Conservation (phyloP, 2,113 vertebrate genomes). For the Campylomormyrus tamandua region DNA sequence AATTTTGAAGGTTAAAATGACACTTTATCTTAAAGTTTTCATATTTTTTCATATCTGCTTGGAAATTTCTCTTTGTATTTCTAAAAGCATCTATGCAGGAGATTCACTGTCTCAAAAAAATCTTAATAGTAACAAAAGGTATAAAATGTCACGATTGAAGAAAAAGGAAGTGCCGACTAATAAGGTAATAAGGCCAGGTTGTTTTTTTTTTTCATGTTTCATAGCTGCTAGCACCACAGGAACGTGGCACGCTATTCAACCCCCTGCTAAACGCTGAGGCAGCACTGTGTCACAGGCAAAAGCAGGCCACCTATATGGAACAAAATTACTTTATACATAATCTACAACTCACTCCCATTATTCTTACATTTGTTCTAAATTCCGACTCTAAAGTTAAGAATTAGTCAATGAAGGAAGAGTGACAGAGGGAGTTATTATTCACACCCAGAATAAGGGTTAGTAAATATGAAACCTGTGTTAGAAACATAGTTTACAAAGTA, state of each 20-base stretch:
- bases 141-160: slow-evolving; percentile 34
- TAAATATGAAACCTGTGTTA: not conserved
- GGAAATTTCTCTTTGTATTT: slow-evolving; percentile 43
- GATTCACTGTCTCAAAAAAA: slow-evolving; percentile 24
- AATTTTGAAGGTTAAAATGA: slow-evolving; percentile 46
- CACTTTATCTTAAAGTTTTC: slow-evolving; percentile 48
- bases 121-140: slow-evolving; percentile 27
- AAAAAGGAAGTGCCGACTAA: not conserved
- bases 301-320: not conserved
- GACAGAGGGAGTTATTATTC: not conserved
- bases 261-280: not conserved
- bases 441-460: not conserved
- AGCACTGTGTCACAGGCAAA: not conserved
- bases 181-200: not conserved
- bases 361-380: not conserved
- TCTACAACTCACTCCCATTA: not conserved
- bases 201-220: slow-evolving; percentile 19
- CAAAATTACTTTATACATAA: not conserved
- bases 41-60: slow-evolving; percentile 53
- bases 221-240: not conserved
- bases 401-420: not conserved
- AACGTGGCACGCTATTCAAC: not conserved
- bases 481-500: not conserved
- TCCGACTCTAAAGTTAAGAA: not conserved
- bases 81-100: slow-evolving; percentile 33